A percentile compares a stretch with the other conserved stretches of the same genome.
These are phyloP conservation scores for Aurelia sp. DNA, from an alignment of 30 jellyfish, hydroid and myxozoan genomes.

Conservation along the genomic window DNA sequence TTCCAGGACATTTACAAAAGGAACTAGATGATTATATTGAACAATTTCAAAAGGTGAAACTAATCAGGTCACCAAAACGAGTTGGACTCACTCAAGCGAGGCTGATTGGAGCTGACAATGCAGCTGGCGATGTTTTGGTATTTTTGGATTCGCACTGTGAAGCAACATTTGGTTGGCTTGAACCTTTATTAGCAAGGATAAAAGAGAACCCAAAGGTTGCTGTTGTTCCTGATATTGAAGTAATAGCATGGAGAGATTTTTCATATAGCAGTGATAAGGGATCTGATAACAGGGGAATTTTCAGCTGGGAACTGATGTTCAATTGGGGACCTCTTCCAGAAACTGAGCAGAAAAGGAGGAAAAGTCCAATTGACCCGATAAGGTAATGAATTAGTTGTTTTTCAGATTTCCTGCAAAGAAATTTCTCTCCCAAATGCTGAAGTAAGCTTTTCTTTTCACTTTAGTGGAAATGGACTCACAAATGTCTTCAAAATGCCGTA, in stretches of 20 bases:
- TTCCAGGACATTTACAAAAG: conserved; percentile 72
- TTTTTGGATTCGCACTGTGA: conserved; percentile 99
- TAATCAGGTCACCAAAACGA: conserved; percentile 92
- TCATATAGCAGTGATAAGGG: conserved; percentile 91
- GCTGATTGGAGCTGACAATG: conserved; percentile 94
- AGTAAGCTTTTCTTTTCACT: too few species aligned
- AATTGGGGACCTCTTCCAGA: conserved; percentile 99
- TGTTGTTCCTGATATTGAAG: conserved; percentile 99
- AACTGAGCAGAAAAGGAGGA: conserved; percentile 88
- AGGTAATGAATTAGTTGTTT: conserved; percentile 24
- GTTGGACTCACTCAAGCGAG: conserved; percentile 99
- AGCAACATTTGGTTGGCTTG: conserved; percentile 98
- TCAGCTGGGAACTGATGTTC: conserved; percentile 98
- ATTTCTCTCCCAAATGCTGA: too few species aligned
- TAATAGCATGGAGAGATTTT: conserved; percentile 92
- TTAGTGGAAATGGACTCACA: too few species aligned
- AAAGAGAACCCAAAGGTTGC: conserved; percentile 85
- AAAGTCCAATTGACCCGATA: conserved; percentile 80
- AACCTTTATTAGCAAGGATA: conserved; percentile 91
- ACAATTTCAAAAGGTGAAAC: conserved; percentile 63
- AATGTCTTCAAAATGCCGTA: too few species aligned
- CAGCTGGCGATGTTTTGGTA: conserved; percentile 97
- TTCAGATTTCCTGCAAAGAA: too few species aligned
- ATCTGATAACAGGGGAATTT: conserved; percentile 89
- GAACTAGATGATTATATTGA: conserved; percentile 73